phyloP scores from a whole-genome alignment of 2,888 invertebrate species.

The Philonicus albiceps region DNA sequence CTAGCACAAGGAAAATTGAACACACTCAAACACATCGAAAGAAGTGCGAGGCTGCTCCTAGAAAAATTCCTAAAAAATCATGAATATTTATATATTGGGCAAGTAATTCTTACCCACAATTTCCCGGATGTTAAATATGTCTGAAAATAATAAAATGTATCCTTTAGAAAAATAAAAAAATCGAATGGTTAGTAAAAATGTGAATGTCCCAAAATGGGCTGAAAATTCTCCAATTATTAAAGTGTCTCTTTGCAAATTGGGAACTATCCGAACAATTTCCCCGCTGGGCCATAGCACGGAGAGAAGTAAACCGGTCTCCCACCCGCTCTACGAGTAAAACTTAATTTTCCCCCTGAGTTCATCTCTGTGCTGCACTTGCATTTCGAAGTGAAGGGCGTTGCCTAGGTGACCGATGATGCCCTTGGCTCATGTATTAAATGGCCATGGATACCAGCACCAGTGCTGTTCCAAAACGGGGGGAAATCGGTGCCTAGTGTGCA shows the following conservation, averaged over 20 bases:
- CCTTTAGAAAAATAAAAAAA: background rate
- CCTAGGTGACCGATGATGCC: conserved; percentile 49
- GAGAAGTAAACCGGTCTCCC: background rate
- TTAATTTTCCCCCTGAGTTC: conserved; percentile 36
- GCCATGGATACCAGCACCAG: conserved; percentile 15
- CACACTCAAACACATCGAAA: background rate
- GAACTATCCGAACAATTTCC: background rate
- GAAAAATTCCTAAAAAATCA: background rate
- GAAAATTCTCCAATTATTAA: background rate
- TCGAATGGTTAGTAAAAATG: background rate
- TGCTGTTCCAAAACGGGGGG: background rate
- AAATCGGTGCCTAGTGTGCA: background rate
- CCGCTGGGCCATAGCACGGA: background rate
- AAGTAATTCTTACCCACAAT: conserved; percentile 6
- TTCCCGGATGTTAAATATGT: conserved; percentile 15
- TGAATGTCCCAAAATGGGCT: background rate
- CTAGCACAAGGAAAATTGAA: background rate
- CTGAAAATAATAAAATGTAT: conserved; percentile 10
- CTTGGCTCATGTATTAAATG: conserved; percentile 47
- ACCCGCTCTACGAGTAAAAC: background rate
- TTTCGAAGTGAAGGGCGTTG: conserved; percentile 49
- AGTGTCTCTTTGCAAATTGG: background rate
- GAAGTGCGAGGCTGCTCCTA: background rate
- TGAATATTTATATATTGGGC: background rate
- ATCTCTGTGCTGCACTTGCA: conserved; percentile 48